These are phyloP conservation scores for Sycobia sp. DNA, from an alignment of 1,140 invertebrate genomes.

Conservation along the genomic window DNA sequence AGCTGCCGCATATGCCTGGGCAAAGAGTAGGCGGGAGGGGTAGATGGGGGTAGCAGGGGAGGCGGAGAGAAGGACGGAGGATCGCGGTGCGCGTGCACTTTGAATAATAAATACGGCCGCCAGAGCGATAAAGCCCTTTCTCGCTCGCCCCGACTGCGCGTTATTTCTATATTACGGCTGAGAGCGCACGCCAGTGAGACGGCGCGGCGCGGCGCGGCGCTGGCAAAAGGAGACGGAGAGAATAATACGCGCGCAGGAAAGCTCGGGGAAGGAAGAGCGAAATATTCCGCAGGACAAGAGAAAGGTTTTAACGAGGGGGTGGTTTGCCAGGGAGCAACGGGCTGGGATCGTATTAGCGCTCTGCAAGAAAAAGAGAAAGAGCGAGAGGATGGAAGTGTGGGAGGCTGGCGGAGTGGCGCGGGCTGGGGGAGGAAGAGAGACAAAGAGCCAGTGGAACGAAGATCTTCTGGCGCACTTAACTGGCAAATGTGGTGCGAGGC, in stretches of 20 bases:
- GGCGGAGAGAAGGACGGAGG: background rate
- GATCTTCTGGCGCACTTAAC: background rate
- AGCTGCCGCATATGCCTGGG: too few relatives aligned
- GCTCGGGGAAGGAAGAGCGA: background rate
- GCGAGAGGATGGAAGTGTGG: background rate
- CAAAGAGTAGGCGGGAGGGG: too few relatives aligned
- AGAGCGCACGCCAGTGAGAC: constrained; percentile 19
- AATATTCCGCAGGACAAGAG: constrained; percentile 15
- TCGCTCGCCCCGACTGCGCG: constrained; percentile 40
- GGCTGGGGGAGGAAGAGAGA: background rate
- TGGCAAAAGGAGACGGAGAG: background rate
- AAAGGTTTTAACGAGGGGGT: constrained; percentile 24
- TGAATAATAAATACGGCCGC: constrained; percentile 48
- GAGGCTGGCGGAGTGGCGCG: too few relatives aligned
- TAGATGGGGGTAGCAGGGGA: background rate
- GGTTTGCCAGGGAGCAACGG: background rate
- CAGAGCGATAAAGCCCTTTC: constrained; percentile 44
- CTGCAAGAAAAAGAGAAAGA: background rate
- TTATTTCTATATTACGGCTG: constrained; percentile 52
- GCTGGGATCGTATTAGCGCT: too few relatives aligned
- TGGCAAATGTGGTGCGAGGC: background rate
- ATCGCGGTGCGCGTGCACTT: constrained; percentile 9
- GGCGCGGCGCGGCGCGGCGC: background rate
- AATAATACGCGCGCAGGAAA: background rate
- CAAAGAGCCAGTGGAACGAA: background rate